Evolutionary conservation across 1,140 invertebrate species (phyloP), one percentile per base, ranked within the genome.

Genomic region (Leptoteleia sp.): DNA sequence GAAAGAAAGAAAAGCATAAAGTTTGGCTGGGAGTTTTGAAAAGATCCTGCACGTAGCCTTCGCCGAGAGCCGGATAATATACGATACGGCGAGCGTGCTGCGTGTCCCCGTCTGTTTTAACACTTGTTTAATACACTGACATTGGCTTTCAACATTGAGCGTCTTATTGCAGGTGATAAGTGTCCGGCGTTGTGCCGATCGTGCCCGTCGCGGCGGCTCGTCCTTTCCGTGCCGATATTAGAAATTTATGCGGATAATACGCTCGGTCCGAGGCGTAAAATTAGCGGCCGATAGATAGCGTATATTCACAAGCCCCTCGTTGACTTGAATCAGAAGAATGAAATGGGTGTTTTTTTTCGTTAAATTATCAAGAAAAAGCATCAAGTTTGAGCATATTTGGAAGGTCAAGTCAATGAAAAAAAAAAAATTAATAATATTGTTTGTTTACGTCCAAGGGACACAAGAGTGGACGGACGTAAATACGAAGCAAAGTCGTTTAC

Each of bases 51-150:
- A 77, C 22, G 40, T 11, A 50, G 62, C 57, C 68, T 65, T 76
- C 45, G 67, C 22, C 43, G 52, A 17, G 59, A 67, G 72, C 67
- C 61, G 61, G 61, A 59, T 67, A 78, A 54, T 52, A 67, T 68
- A 72, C 55, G 68, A 65, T 76, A 65, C 73, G 71, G 38, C 38
- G 67, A 80, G 61, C 67, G 43, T 52, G 65, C 61, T 37, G 62
- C 70, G 29, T 55, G 61, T 79, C 62, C 54, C 59, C 35, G 65
- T 52, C 22, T 50, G 72, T 76, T 82, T 82, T 79, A 78, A 82
- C 81, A 75, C 77, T 81, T 59, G 59, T 76, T 75, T 81, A 76
- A 79, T 76, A 76, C 57, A 78, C 81, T 62, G 71, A 76, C 75
- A 76, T 78, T 70, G 68, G 31, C 76, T 82, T 82, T 82, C 81